Conservation (phyloP, 2,113 vertebrate species). For the Corynorhinus townsendii region DNA sequence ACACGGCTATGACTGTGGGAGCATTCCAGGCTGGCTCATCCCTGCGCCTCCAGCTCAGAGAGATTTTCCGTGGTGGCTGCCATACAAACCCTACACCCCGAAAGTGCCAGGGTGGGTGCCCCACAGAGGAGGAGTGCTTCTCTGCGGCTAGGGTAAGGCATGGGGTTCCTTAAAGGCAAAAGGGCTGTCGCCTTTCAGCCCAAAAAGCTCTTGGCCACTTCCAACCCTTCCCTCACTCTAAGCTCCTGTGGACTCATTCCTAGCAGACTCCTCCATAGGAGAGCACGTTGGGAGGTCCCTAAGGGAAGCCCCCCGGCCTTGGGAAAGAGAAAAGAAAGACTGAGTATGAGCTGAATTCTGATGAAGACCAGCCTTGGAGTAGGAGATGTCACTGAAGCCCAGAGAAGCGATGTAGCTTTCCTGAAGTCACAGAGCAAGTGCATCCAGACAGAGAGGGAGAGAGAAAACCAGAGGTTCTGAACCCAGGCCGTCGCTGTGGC, state of each 20-base stretch:
- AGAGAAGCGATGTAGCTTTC: not conserved
- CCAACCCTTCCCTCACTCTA: not conserved
- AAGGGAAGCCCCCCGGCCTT: not conserved
- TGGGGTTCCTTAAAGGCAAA: not conserved
- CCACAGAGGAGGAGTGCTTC: not conserved
- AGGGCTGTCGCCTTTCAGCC: not conserved
- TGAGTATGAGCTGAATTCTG: not conserved
- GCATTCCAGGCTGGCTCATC: not conserved
- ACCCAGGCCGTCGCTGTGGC: not conserved
- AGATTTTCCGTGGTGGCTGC: slow-evolving; percentile 20
- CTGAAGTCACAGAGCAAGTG: not conserved
- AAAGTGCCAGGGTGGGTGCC: not conserved
- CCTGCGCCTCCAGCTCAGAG: not conserved
- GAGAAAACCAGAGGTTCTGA: not conserved
- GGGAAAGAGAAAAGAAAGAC: not conserved
- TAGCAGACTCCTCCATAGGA: not conserved
- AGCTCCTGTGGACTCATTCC: not conserved
- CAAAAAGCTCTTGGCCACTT: not conserved
- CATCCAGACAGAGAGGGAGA: not conserved
- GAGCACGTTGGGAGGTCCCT: not conserved
- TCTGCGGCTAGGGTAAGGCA: not conserved
- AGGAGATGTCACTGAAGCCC: not conserved
- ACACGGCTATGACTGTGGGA: not conserved
- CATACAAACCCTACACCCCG: not conserved
- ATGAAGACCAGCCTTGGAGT: not conserved